Percentiles rank a stretch among this genome's conserved stretches.
Evolutionary conservation across 2,113 vertebrate species (phyloP).

Genomic region (Carlito syrichta): DNA sequence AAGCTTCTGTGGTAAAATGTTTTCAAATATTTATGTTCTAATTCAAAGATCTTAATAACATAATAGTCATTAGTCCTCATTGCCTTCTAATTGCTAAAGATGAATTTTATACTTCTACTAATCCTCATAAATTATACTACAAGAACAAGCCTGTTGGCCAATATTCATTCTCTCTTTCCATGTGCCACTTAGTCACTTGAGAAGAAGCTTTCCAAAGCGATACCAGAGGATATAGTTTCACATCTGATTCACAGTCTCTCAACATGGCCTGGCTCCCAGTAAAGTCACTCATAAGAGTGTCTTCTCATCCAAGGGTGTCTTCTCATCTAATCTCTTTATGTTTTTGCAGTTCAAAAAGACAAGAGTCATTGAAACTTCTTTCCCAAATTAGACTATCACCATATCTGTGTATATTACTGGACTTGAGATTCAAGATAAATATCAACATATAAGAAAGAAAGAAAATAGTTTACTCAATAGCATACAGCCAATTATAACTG

Average conservation of each 20-base stretch:
- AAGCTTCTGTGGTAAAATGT: neutral
- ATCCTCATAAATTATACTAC: neutral
- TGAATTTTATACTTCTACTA: neutral
- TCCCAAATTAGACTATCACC: neutral
- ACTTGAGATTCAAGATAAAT: neutral
- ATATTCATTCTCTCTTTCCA: neutral
- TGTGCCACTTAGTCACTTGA: neutral
- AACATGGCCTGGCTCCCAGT: neutral
- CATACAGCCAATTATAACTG: neutral
- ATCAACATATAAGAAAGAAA: neutral
- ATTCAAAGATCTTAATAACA: neutral
- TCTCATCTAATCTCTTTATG: neutral
- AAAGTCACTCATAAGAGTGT: neutral
- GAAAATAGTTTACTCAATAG: neutral
- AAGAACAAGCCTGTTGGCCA: neutral
- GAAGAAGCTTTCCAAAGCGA: neutral
- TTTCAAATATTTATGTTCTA: conserved; percentile 27
- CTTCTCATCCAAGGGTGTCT: neutral
- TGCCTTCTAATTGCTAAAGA: neutral
- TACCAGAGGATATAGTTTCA: neutral
- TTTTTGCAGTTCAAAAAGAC: conserved; percentile 29
- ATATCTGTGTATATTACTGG: neutral
- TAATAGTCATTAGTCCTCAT: neutral
- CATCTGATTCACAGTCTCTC: neutral
- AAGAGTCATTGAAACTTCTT: neutral